These are phyloP conservation scores for Sabatieria punctata DNA, from an alignment of 2,888 invertebrate genomes.

Conservation along the genomic window DNA sequence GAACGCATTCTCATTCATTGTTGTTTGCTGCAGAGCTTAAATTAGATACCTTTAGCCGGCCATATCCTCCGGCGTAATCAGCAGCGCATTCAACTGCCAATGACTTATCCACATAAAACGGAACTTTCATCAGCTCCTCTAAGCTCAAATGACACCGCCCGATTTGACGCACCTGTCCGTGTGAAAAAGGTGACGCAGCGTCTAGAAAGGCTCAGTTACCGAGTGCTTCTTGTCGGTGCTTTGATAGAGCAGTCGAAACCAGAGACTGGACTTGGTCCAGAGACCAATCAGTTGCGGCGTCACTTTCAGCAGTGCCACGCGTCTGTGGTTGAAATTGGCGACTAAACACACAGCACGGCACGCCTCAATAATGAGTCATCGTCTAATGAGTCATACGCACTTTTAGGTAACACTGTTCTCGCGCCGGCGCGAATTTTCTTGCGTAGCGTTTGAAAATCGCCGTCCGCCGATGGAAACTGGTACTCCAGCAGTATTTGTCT, in stretches of 20 bases:
- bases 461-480: slow-evolving; percentile 1
- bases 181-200: too few species aligned
- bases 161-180: background rate
- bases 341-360: too few species aligned
- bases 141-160: background rate
- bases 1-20: background rate
- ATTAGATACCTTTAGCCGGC: background rate
- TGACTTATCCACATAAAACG: background rate
- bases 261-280: background rate
- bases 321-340: background rate
- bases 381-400: background rate
- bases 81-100: background rate
- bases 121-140: background rate
- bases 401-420: background rate
- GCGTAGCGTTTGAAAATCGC: background rate
- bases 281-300: background rate
- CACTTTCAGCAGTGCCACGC: background rate
- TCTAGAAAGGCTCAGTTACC: too few species aligned
- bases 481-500: background rate
- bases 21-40: too few species aligned
- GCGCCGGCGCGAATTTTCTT: background rate
- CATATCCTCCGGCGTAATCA: background rate
- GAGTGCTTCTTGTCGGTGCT: too few species aligned
- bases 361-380: too few species aligned
- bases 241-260: background rate